These are phyloP conservation scores for Antheraea mylitta DNA, from an alignment of 1,140 invertebrate species.

Conservation along the genomic window DNA sequence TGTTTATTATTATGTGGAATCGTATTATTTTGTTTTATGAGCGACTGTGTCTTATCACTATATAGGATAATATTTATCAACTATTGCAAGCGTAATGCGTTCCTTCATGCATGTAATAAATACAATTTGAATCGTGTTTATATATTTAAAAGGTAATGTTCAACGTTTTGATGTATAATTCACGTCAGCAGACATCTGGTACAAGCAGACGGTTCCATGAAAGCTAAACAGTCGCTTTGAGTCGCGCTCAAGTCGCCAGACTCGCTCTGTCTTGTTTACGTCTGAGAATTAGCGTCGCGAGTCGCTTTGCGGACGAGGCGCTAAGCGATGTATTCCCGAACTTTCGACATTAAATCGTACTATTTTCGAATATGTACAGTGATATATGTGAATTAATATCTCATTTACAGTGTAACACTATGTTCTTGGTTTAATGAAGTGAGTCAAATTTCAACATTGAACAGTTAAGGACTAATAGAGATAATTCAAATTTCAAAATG, in stretches of 20 bases:
- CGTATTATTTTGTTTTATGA: too few relatives aligned
- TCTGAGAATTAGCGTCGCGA: slow-evolving; percentile 7
- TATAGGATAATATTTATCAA: too few relatives aligned
- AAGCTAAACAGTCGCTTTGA: slow-evolving; percentile 4
- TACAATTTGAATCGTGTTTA: neutral
- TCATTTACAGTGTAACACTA: too few relatives aligned
- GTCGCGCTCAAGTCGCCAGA: neutral
- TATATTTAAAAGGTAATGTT: neutral
- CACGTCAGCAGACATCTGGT: neutral
- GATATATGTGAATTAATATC: too few relatives aligned
- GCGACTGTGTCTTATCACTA: too few relatives aligned
- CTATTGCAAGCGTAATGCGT: too few relatives aligned
- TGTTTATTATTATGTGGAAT: too few relatives aligned
- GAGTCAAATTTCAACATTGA: too few relatives aligned
- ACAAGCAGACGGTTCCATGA: neutral
- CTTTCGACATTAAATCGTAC: neutral
- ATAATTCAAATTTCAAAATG: too few relatives aligned
- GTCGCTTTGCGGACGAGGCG: neutral
- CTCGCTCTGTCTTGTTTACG: neutral
- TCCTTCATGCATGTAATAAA: too few relatives aligned
- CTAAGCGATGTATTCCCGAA: neutral
- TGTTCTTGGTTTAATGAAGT: too few relatives aligned
- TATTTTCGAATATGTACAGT: neutral
- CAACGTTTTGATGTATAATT: neutral
- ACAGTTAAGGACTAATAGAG: too few relatives aligned